Percentiles rank a stretch among this genome's conserved stretches.
Conservation (phyloP, 2,888 invertebrate genomes). For the Eulithis testata region DNA sequence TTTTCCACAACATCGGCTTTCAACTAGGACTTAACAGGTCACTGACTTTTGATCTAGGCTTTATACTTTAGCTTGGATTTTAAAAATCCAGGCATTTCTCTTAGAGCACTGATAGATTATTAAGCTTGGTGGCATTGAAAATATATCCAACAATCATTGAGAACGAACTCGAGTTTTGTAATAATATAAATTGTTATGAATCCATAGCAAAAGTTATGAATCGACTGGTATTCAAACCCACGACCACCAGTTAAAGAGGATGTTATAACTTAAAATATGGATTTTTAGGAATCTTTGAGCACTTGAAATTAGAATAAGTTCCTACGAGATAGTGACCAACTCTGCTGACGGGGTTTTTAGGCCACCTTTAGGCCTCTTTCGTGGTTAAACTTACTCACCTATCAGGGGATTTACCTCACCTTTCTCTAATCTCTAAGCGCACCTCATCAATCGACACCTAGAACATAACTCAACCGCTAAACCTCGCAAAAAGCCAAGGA, state of each 20-base stretch:
- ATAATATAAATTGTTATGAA: background rate
- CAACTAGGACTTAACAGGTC: slow-evolving; percentile 7
- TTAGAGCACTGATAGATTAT: too few species aligned
- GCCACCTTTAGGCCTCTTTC: too few species aligned
- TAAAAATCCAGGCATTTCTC: background rate
- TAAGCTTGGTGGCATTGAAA: background rate
- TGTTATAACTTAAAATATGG: too few species aligned
- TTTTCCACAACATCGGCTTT: slow-evolving; percentile 22
- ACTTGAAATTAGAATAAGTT: too few species aligned
- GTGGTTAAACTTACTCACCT: too few species aligned
- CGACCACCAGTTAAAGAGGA: too few species aligned
- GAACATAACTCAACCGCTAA: slow-evolving; percentile 19
- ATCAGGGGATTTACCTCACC: background rate
- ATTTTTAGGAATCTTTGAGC: too few species aligned
- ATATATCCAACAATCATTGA: slow-evolving; percentile 6
- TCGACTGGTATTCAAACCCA: too few species aligned
- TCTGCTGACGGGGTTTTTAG: too few species aligned
- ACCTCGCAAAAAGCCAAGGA: slow-evolving; percentile 21
- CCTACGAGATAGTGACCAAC: too few species aligned
- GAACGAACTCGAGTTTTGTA: background rate
- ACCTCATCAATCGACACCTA: background rate
- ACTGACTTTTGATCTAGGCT: slow-evolving; percentile 20
- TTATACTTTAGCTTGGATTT: slow-evolving; percentile 9
- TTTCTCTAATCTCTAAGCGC: background rate
- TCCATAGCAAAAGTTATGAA: too few species aligned